Conservation (phyloP, 2,888 invertebrate species). For the Sycophila texana region DNA sequence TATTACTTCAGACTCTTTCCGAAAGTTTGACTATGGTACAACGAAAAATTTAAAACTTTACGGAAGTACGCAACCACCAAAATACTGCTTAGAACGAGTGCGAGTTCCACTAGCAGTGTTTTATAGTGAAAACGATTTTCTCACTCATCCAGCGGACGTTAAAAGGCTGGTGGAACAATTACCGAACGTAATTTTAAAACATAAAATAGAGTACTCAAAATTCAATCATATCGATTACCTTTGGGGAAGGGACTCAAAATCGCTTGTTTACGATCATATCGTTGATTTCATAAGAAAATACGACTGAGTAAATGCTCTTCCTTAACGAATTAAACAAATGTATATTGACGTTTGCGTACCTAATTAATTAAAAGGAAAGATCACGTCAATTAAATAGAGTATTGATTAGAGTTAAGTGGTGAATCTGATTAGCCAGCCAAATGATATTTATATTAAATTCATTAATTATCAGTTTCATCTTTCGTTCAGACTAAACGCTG, state of each 20-base stretch:
- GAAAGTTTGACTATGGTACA: slow-evolving; percentile 79
- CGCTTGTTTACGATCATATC: slow-evolving; percentile 67
- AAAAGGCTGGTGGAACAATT: slow-evolving; percentile 66
- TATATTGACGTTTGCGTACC: slow-evolving; percentile 34
- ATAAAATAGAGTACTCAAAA: slow-evolving; percentile 68
- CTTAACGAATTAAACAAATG: slow-evolving; percentile 40
- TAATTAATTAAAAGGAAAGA: slow-evolving; percentile 23
- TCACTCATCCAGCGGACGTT: slow-evolving; percentile 76
- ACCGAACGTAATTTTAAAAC: slow-evolving; percentile 67
- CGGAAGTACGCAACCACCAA: slow-evolving; percentile 78
- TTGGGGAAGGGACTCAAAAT: slow-evolving; percentile 70
- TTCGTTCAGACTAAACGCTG: slow-evolving; percentile 44
- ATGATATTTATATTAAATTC: slow-evolving; percentile 37
- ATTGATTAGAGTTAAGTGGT: slow-evolving; percentile 32
- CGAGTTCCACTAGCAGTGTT: slow-evolving; percentile 79
- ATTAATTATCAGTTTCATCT: slow-evolving; percentile 29
- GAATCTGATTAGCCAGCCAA: slow-evolving; percentile 2
- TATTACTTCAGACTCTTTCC: slow-evolving; percentile 77
- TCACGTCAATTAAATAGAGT: slow-evolving; percentile 44
- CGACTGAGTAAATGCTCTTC: slow-evolving; percentile 37
- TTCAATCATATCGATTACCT: slow-evolving; percentile 73
- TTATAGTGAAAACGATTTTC: slow-evolving; percentile 81
- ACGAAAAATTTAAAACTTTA: slow-evolving; percentile 76
- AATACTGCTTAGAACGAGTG: slow-evolving; percentile 79
- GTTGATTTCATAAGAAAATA: slow-evolving; percentile 51